Evolutionary conservation across 2,113 vertebrate genomes (phyloP), one percentile per base, ranked within the genome.

Genomic region (Apistogramma diplotaenia): DNA sequence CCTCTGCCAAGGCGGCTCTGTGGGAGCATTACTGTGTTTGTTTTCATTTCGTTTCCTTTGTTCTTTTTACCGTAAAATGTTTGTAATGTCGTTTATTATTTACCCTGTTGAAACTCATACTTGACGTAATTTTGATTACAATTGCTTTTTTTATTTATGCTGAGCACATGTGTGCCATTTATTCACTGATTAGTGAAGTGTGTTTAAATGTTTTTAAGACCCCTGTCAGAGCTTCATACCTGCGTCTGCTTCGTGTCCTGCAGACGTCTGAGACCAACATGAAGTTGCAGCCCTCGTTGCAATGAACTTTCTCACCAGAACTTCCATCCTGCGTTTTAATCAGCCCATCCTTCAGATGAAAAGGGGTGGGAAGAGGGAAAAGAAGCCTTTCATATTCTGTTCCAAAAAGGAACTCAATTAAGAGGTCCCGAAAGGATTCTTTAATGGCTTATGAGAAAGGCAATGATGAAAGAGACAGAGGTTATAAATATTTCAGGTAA

Each of bases 401-500:
- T 94, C 85, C 21, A 75, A 93, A 93, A 89, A 87, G 87, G 89
- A 95, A 94, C 88, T 93, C 93, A 95, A 94, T 95, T 95, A 93
- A 90, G 90, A 92, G 82, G 78, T 88, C 93, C 91, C 91, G 91
- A 89, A 91, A 91, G 91, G 87, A 83, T 81, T 86, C 78, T 89
- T 85, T 93, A 94, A 93, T 93, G 91, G 93, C 91, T 93, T 93
- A 87, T 89, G 91, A 90, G 81, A 78, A 81, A 91, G 78, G 80
- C 86, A 75, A 58, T 92, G 92, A 93, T 93, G 90, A 93, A 95
- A 95, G 87, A 92, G 86, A 89, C 79, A 85, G 88, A 90, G 89
- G 93, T 94, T 94, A 93, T 94, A 91, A 94, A 95, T 95, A 95
- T 95, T 95, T 95, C 92, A 94, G 91, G 89, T 94, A 88, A 92